phyloP scores from a whole-genome alignment of 2,888 invertebrate genomes.

The Sphinx pinastri region DNA sequence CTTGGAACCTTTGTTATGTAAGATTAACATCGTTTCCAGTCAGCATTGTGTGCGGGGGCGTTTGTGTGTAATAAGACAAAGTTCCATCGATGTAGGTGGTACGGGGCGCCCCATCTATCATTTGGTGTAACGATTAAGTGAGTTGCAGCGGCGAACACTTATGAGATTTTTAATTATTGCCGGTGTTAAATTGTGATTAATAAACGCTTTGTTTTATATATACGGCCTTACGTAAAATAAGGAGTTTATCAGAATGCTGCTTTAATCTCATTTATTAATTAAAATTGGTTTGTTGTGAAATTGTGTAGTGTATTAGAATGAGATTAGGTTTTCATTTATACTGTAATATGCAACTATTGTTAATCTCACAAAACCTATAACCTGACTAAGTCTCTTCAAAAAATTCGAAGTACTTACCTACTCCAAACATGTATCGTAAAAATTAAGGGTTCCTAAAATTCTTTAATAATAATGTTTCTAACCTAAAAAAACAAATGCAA shows the following conservation, averaged over 20 bases:
- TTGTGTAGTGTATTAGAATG: too few species aligned
- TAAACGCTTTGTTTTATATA: slow-evolving; percentile 58
- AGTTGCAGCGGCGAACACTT: slow-evolving; percentile 66
- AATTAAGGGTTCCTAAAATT: too few species aligned
- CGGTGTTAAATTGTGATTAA: slow-evolving; percentile 69
- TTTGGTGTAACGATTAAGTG: slow-evolving; percentile 76
- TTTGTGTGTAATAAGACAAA: slow-evolving; percentile 47
- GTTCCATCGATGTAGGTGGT: slow-evolving; percentile 51
- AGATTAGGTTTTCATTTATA: too few species aligned
- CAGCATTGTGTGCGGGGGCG: slow-evolving; percentile 25
- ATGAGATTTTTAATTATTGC: slow-evolving; percentile 78
- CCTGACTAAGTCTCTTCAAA: too few species aligned
- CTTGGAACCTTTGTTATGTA: slow-evolving; percentile 66
- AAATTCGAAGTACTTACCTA: too few species aligned
- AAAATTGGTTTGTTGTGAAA: too few species aligned
- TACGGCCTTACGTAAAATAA: slow-evolving; percentile 44
- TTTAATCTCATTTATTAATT: background rate
- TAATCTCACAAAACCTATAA: too few species aligned
- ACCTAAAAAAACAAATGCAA: too few species aligned
- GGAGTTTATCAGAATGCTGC: background rate
- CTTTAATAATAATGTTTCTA: too few species aligned
- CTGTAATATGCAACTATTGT: too few species aligned
- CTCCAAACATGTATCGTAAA: too few species aligned
- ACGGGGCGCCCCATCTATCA: slow-evolving; percentile 70
- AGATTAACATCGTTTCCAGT: slow-evolving; percentile 26